Percentiles rank a stretch among this genome's conserved stretches.
These are phyloP conservation scores for Magallana ariakensis DNA, from an alignment of 1,140 invertebrate genomes.

Conservation along the genomic window DNA sequence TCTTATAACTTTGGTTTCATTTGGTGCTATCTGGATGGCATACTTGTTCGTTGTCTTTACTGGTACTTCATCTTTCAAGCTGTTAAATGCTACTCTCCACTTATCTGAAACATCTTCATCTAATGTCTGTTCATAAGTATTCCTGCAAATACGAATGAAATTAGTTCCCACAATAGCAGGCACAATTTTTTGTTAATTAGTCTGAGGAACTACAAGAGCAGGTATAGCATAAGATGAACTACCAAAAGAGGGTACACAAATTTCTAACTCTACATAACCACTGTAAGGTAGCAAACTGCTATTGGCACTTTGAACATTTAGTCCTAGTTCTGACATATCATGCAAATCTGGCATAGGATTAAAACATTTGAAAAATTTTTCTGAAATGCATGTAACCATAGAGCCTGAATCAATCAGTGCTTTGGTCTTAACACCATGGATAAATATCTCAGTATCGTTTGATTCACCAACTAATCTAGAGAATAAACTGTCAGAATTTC, in stretches of 20 bases:
- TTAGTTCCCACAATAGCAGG: conserved; percentile 55
- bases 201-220: conserved; percentile 19
- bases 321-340: conserved; percentile 40
- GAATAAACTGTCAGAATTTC: conserved; percentile 25
- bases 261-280: conserved; percentile 47
- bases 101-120: conserved; percentile 1
- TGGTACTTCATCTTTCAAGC: neutral
- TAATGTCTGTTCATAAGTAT: neutral
- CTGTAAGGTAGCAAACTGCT: conserved; percentile 43
- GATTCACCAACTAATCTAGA: conserved; percentile 30
- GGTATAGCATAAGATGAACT: neutral
- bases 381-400: conserved; percentile 47
- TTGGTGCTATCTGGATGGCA: conserved; percentile 27
- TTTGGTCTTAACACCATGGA: conserved; percentile 28
- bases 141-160: conserved; percentile 43
- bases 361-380: conserved; percentile 37
- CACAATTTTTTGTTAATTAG: conserved; percentile 42
- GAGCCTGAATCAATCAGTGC: conserved; percentile 51
- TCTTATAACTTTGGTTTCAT: conserved; percentile 26
- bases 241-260: conserved; percentile 30
- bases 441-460: conserved; percentile 14
- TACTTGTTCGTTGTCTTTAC: conserved; percentile 37
- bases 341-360: conserved; percentile 11
- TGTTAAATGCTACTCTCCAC: conserved; percentile 45
- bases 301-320: conserved; percentile 41